Evolutionary conservation across 92 coral and sea anemone genomes (phyloP).

Genomic region (Diadumene lineata): DNA sequence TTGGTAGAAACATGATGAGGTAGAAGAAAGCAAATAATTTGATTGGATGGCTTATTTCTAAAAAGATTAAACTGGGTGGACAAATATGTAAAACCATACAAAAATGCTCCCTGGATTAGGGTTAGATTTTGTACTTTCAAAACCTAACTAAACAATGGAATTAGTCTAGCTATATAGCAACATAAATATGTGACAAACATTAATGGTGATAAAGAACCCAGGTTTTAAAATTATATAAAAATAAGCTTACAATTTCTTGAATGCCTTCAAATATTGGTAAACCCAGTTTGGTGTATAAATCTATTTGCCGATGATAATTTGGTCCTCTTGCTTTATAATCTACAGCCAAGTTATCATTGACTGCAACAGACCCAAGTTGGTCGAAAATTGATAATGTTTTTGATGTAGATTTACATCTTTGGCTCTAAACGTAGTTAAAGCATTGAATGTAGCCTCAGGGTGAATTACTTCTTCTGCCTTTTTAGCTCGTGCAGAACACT

Average conservation of each 20-base stretch:
- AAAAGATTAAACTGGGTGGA: no score
- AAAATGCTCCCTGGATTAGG: no score
- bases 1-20: no score
- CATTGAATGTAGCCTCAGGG: slow-evolving; percentile 26
- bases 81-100: no score
- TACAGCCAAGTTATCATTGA: not conserved
- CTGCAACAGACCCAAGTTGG: slow-evolving; percentile 49
- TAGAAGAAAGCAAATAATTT: no score
- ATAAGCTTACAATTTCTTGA: not conserved
- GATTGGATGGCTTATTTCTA: no score
- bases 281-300: not conserved
- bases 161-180: no score
- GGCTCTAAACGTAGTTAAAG: not conserved
- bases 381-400: slow-evolving; percentile 14
- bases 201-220: no score
- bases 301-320: slow-evolving; percentile 20
- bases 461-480: slow-evolving; percentile 24
- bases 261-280: slow-evolving; percentile 2
- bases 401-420: not conserved
- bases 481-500: slow-evolving; percentile 38
- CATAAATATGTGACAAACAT: no score
- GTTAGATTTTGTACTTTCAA: no score
- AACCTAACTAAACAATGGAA: no score
- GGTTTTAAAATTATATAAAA: no score
- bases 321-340: slow-evolving; percentile 6